Evolutionary conservation across 2,797 vertebrate genomes (phyloP), one percentile per base, ranked within the genome.

Genomic region (Pipistrellus kuhlii): DNA sequence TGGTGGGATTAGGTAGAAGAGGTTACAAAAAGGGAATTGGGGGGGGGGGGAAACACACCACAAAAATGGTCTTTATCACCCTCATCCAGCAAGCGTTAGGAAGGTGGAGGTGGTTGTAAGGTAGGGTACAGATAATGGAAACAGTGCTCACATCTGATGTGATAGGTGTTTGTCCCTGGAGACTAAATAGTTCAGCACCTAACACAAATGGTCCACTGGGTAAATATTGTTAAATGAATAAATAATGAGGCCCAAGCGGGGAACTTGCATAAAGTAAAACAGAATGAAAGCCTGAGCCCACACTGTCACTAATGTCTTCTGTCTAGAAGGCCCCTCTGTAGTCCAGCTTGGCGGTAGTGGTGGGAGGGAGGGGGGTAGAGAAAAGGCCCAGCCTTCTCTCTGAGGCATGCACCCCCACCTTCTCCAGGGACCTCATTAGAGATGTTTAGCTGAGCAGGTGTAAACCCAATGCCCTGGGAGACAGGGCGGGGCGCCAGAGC

Each of bases 401-500:
- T 46, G 51, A 93, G n/a, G 76, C 62, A 51, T 80, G 48, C 38
- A 69, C 62, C 83, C 30, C 27, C 41, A 41, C 44, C 86, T 64
- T 82, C 97, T 91, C 96, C 66, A 82, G 92, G 71, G 96, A 96
- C 80, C 94, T 97, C 91, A 97, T 97, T 97, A 97, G 82, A 71
- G 88, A 76, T 96, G 97, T 93, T 97, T 96, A 97, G 91, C 76
- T 91, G 11, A 41, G 80, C 57, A 96, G 51, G 80, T 96, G 92
- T 96, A 82, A 96, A 48, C 69, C 51, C 27, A 25, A 18, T 35
- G 88, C 78, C 92, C 92, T 84, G 32, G 59, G 96, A 93, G 93
- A 96, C 80, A 72, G 82, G 78, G 87, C 17, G 3, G 73, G 23
- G 62, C 6, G 0, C 59, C 30, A 23, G 44, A 88, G 76, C 41